phyloP scores from a whole-genome alignment of 2,113 vertebrate species.

The Carettochelys insculpta region DNA sequence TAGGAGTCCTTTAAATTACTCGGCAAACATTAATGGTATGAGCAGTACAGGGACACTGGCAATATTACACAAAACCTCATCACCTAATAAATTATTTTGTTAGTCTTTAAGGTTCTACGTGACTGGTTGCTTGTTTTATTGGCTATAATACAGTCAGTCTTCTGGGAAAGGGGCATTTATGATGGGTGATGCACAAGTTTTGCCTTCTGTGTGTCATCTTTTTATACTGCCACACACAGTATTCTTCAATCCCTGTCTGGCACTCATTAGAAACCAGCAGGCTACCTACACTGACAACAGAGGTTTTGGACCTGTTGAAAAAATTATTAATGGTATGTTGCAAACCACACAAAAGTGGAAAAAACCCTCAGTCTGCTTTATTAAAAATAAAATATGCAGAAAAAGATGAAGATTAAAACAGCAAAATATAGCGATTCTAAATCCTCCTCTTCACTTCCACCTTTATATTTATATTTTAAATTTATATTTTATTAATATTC shows the following conservation, averaged over 20 bases:
- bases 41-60: rapidly evolving
- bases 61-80: too few relatives aligned
- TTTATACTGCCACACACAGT: rapidly evolving
- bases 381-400: neutral
- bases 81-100: too few relatives aligned
- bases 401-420: neutral
- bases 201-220: neutral
- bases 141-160: neutral
- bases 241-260: neutral
- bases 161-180: neutral
- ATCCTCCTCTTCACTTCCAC: neutral
- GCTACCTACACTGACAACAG: rapidly evolving
- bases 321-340: neutral
- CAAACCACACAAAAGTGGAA: neutral
- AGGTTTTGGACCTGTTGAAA: neutral
- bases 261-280: neutral
- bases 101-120: too few relatives aligned
- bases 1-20: neutral
- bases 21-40: rapidly evolving
- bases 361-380: neutral
- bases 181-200: neutral
- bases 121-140: too few relatives aligned
- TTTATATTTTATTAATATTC: too few relatives aligned
- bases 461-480: too few relatives aligned
- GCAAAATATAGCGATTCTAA: neutral